Evolutionary conservation across 2,888 invertebrate species (phyloP).

Genomic region (Scelioninae gen. 1): DNA sequence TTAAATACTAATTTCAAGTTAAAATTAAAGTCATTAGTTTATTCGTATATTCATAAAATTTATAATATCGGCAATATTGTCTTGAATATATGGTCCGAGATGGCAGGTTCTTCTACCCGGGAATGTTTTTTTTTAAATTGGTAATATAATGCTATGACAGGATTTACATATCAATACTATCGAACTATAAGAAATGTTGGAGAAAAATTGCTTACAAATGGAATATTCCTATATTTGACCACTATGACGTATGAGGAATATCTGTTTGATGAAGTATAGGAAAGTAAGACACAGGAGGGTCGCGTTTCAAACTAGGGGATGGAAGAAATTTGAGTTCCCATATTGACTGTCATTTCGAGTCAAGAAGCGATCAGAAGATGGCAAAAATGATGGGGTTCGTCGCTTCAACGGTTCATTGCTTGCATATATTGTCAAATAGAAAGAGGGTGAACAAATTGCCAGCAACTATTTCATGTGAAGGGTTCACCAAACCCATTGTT

Average conservation of each 20-base stretch:
- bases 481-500: slow-evolving; percentile 46
- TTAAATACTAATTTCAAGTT: not conserved
- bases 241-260: slow-evolving; percentile 11
- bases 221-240: slow-evolving; percentile 10
- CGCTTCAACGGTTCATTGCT: slow-evolving; percentile 57
- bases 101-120: too few relatives aligned
- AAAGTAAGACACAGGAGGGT: slow-evolving; percentile 45
- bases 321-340: slow-evolving; percentile 46
- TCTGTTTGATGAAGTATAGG: slow-evolving; percentile 40
- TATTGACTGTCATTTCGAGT: slow-evolving; percentile 65
- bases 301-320: slow-evolving; percentile 37
- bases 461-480: slow-evolving; percentile 39
- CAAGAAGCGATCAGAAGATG: slow-evolving; percentile 63
- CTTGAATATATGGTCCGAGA: too few relatives aligned
- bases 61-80: too few relatives aligned
- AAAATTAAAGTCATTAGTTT: too few relatives aligned
- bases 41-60: too few relatives aligned
- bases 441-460: slow-evolving; percentile 64
- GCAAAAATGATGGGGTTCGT: slow-evolving; percentile 58
- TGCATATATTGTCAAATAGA: slow-evolving; percentile 65
- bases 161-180: not conserved
- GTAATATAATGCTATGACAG: too few relatives aligned
- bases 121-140: too few relatives aligned
- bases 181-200: not conserved
- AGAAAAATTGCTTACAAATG: slow-evolving; percentile 12